Percentiles rank a stretch among this genome's conserved stretches.
Evolutionary conservation across 2,888 invertebrate species (phyloP).

Genomic region (Timandra comae): DNA sequence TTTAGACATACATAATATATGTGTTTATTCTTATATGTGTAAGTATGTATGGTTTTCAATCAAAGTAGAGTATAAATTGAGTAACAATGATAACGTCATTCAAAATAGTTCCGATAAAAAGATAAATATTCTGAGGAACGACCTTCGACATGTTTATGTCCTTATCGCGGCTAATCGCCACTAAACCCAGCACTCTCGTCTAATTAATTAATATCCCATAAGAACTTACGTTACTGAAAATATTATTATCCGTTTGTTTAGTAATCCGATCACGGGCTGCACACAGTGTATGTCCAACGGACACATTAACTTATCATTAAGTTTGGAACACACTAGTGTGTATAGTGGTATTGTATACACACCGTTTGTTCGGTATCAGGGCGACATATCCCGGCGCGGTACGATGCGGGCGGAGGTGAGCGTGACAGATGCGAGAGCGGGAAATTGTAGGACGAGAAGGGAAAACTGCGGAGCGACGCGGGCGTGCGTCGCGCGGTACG

Average conservation of each 20-base stretch:
- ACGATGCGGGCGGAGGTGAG: slow-evolving; percentile 28
- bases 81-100: slow-evolving; percentile 26
- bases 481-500: slow-evolving; percentile 51
- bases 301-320: slow-evolving; percentile 62
- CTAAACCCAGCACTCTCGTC: slow-evolving; percentile 26
- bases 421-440: slow-evolving; percentile 36
- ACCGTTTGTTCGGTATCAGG: slow-evolving; percentile 53
- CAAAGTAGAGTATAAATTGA: too few species aligned
- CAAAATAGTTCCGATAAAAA: slow-evolving; percentile 33
- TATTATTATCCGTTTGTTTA: slow-evolving; percentile 52
- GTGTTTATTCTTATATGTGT: too few species aligned
- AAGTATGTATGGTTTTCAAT: too few species aligned
- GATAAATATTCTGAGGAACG: slow-evolving; percentile 49
- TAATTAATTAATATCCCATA: slow-evolving; percentile 45
- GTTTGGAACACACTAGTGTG: slow-evolving; percentile 36
- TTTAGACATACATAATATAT: too few species aligned
- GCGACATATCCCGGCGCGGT: slow-evolving; percentile 53
- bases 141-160: slow-evolving; percentile 44
- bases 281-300: slow-evolving; percentile 40
- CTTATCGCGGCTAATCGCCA: slow-evolving; percentile 31
- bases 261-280: slow-evolving; percentile 65
- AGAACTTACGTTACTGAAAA: slow-evolving; percentile 59
- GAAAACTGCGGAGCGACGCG: slow-evolving; percentile 23
- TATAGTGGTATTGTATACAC: slow-evolving; percentile 48
- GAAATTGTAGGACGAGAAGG: slow-evolving; percentile 47